Evolutionary conservation across 2,888 invertebrate genomes (phyloP).

Genomic region (Dascillus cervinus): DNA sequence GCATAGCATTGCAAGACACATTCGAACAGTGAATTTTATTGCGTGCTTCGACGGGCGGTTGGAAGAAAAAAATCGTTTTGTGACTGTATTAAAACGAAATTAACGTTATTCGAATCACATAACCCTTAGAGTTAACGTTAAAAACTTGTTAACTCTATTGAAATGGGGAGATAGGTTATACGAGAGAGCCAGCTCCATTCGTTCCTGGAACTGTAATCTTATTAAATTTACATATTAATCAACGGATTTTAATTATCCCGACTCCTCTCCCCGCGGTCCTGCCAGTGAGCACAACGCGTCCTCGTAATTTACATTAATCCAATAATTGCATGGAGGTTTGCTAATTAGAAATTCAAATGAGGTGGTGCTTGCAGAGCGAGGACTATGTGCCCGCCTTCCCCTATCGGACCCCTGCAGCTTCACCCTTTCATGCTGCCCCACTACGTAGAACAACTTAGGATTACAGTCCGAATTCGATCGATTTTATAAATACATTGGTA

Average conservation of each 20-base stretch:
- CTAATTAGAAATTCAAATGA: constrained; percentile 90
- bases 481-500: constrained; percentile 33
- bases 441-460: constrained; percentile 26
- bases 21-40: too few relatives aligned
- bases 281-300: constrained; percentile 52
- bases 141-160: constrained; percentile 24
- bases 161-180: constrained; percentile 26
- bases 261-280: constrained; percentile 43
- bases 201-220: constrained; percentile 93
- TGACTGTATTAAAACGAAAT: too few relatives aligned
- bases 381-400: constrained; percentile 35
- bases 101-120: constrained; percentile 5
- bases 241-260: constrained; percentile 96
- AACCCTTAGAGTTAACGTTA: constrained; percentile 15
- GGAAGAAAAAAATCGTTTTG: too few relatives aligned
- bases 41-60: too few relatives aligned
- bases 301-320: constrained; percentile 89
- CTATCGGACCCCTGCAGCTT: constrained; percentile 26
- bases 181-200: constrained; percentile 44
- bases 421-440: constrained; percentile 25
- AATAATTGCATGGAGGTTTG: constrained; percentile 89
- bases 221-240: constrained; percentile 98
- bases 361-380: constrained; percentile 62
- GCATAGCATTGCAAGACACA: too few relatives aligned
- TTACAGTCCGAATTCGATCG: constrained; percentile 43